A percentile compares a stretch with the other conserved stretches of the same genome.
phyloP scores from a whole-genome alignment of 2,888 invertebrate species.

The Pristionchus japonicus region DNA sequence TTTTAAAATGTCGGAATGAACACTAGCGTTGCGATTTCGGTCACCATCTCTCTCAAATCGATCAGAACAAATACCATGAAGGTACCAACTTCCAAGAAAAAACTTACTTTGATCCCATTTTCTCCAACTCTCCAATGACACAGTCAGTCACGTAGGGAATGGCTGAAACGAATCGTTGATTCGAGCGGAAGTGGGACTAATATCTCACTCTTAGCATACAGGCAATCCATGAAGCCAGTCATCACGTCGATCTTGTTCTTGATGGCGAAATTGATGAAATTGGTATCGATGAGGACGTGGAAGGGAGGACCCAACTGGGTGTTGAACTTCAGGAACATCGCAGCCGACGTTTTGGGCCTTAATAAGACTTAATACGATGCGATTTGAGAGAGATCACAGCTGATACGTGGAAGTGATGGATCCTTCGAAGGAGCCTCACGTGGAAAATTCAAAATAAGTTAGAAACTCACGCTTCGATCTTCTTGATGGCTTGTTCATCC shows the following conservation, averaged over 20 bases:
- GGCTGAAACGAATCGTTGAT: constrained; percentile 79
- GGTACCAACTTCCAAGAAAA: no score
- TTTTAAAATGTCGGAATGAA: neutral
- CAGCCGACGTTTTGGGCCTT: constrained; percentile 80
- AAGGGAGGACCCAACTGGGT: constrained; percentile 98
- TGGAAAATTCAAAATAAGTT: no score
- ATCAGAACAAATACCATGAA: no score
- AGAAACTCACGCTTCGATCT: constrained; percentile 68
- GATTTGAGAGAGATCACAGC: no score
- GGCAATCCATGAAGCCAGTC: constrained; percentile 98
- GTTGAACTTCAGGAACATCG: constrained; percentile 96
- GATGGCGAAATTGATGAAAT: constrained; percentile 98
- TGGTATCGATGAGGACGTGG: constrained; percentile 95
- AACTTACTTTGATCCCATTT: constrained; percentile 90
- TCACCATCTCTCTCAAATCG: no score
- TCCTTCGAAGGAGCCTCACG: no score
- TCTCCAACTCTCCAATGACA: constrained; percentile 96
- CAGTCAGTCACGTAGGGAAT: constrained; percentile 98
- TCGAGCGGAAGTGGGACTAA: neutral
- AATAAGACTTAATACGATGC: no score
- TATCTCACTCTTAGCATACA: constrained; percentile 89
- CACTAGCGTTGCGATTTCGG: no score
- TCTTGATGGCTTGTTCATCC: constrained; percentile 70
- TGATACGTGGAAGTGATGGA: no score
- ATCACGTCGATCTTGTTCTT: constrained; percentile 96